These are phyloP conservation scores for Desoria tigrina DNA, from an alignment of 2,888 invertebrate species.

Conservation along the genomic window DNA sequence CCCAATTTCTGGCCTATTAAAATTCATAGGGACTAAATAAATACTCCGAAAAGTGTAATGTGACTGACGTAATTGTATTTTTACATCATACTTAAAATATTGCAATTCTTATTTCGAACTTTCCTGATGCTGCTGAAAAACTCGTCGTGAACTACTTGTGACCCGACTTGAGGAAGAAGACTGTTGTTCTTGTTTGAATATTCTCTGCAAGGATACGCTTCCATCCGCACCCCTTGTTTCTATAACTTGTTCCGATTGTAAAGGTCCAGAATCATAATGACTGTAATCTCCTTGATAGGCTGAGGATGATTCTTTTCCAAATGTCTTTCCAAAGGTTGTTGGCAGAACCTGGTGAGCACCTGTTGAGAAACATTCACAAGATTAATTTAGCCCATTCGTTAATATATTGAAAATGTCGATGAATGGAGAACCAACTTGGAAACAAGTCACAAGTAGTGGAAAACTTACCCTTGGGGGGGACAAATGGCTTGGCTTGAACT, in stretches of 20 bases:
- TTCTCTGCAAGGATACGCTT: conserved; percentile 49
- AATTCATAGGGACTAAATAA: no score
- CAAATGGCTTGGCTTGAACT: conserved; percentile 23
- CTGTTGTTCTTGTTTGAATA: conserved; percentile 52
- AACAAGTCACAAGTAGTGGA: no score
- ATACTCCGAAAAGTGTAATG: no score
- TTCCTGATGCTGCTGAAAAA: conserved; percentile 48
- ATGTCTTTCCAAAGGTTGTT: conserved; percentile 41
- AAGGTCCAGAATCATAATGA: conserved; percentile 52
- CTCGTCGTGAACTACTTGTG: conserved; percentile 44
- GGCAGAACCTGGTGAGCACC: conserved; percentile 47
- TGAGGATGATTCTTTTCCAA: conserved; percentile 41
- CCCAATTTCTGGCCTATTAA: no score
- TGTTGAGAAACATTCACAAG: no score
- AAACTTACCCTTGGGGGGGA: conserved; percentile 11
- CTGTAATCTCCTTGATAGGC: conserved; percentile 42
- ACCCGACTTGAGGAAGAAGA: conserved; percentile 49
- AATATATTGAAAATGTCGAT: conserved; percentile 13
- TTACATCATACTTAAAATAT: no score
- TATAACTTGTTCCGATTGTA: conserved; percentile 49
- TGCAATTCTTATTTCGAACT: neutral
- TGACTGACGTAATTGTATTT: no score
- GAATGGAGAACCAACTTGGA: no score
- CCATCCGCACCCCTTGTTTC: conserved; percentile 50
- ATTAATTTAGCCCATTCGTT: conserved; percentile 17